These are phyloP conservation scores for Lepidotrigona ventralis DNA, from an alignment of 1,140 invertebrate genomes.

Conservation along the genomic window DNA sequence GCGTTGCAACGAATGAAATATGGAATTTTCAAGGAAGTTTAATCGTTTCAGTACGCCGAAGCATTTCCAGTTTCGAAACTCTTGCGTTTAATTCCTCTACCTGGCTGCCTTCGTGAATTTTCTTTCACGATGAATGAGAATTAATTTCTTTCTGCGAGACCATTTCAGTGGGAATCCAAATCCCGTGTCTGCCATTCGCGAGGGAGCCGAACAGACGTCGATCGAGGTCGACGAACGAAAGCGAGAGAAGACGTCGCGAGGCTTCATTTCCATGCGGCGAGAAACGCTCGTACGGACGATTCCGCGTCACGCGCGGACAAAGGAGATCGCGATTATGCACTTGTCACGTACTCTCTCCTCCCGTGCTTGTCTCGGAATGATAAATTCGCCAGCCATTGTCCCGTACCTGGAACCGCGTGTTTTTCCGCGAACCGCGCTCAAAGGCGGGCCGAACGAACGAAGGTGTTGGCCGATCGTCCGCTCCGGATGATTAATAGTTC, in stretches of 20 bases:
- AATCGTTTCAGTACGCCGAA: too few relatives aligned
- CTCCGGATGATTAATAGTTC: slow-evolving; percentile 32
- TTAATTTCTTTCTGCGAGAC: too few relatives aligned
- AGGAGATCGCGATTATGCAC: slow-evolving; percentile 51
- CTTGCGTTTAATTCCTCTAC: too few relatives aligned
- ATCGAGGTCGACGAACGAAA: neutral
- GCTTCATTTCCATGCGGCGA: slow-evolving; percentile 41
- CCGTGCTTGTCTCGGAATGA: slow-evolving; percentile 35
- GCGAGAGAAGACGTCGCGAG: neutral
- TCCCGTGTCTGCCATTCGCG: neutral
- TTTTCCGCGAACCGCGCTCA: slow-evolving; percentile 24
- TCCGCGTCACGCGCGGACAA: slow-evolving; percentile 28
- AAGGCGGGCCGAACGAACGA: slow-evolving; percentile 20
- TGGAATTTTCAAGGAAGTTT: too few relatives aligned
- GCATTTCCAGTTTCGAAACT: too few relatives aligned
- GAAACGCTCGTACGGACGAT: slow-evolving; percentile 26
- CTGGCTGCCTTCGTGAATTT: too few relatives aligned
- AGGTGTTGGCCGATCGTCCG: slow-evolving; percentile 31
- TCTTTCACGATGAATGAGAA: too few relatives aligned
- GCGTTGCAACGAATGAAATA: too few relatives aligned
- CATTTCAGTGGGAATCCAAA: too few relatives aligned
- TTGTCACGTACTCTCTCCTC: slow-evolving; percentile 43
- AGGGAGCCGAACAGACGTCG: neutral
- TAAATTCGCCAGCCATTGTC: slow-evolving; percentile 47
- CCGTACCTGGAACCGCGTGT: slow-evolving; percentile 22